phyloP scores from a whole-genome alignment of 2,113 vertebrate species.

The Myxocyprinus asiaticus region DNA sequence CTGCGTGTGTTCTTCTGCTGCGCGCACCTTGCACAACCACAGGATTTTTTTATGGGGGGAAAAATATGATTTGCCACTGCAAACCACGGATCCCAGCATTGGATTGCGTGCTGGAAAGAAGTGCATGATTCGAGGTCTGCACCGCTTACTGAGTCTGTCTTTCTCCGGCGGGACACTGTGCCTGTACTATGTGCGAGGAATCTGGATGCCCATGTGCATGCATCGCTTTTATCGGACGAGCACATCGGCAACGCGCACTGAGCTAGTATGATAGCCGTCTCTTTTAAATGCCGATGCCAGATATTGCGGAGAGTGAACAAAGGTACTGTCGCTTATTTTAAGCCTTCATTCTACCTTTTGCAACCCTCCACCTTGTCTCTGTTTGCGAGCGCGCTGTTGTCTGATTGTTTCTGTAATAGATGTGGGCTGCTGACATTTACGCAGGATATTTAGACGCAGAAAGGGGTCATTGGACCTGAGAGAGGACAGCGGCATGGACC shows the following conservation, averaged over 20 bases:
- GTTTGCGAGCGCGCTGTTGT: background rate
- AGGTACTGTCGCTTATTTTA: conserved; percentile 78
- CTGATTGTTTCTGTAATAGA: background rate
- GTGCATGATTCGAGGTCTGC: background rate
- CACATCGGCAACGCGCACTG: conserved; percentile 70
- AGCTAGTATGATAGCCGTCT: conserved; percentile 97
- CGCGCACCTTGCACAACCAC: conserved; percentile 6
- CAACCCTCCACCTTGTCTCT: background rate
- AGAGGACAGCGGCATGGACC: background rate
- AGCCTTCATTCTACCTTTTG: background rate
- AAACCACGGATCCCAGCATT: conserved; percentile 9
- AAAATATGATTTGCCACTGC: conserved; percentile 22
- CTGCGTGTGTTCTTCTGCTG: background rate
- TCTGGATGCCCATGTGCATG: conserved; percentile 74
- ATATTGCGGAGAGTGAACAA: conserved; percentile 94
- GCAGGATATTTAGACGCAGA: conserved; percentile 22
- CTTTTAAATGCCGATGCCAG: conserved; percentile 98
- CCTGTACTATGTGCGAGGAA: conserved; percentile 75
- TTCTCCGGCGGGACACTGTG: conserved; percentile 75
- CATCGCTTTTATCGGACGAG: conserved; percentile 72
- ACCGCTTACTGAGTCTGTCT: conserved; percentile 64
- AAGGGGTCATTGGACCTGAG: conserved; percentile 9
- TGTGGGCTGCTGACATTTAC: background rate
- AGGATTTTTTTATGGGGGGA: conserved; percentile 16
- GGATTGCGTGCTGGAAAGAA: conserved; percentile 71